These are phyloP conservation scores for Hyles lineata DNA, from an alignment of 2,888 invertebrate species.

Conservation along the genomic window DNA sequence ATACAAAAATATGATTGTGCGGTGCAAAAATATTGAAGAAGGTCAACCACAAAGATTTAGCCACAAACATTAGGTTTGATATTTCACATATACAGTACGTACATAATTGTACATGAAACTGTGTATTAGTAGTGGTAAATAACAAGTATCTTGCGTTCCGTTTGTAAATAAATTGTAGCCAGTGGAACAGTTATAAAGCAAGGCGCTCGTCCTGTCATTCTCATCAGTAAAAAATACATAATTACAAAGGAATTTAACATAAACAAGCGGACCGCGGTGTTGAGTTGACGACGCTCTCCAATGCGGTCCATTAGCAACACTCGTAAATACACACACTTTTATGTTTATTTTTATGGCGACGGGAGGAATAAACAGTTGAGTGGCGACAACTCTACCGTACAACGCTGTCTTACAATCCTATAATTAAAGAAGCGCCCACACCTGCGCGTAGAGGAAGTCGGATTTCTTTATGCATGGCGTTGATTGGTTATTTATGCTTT, in stretches of 20 bases:
- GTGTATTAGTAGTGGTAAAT: too few relatives aligned
- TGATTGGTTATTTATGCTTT: background rate
- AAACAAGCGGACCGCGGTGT: conserved; percentile 14
- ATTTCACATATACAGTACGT: too few relatives aligned
- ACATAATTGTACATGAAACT: too few relatives aligned
- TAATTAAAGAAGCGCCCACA: conserved; percentile 36
- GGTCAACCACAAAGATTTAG: too few relatives aligned
- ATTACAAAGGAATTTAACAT: conserved; percentile 2
- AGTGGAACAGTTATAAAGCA: too few relatives aligned
- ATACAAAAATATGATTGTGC: too few relatives aligned
- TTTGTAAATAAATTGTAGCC: too few relatives aligned
- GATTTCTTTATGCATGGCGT: conserved; percentile 5
- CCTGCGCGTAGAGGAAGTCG: conserved; percentile 13
- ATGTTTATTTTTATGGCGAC: conserved; percentile 31
- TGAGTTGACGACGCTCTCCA: conserved; percentile 27
- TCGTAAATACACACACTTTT: conserved; percentile 28
- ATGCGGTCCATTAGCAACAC: conserved; percentile 27
- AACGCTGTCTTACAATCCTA: conserved; percentile 26
- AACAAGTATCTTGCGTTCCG: too few relatives aligned
- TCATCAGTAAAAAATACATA: too few relatives aligned
- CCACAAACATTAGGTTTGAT: too few relatives aligned
- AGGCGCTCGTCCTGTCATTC: too few relatives aligned
- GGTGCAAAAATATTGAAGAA: too few relatives aligned
- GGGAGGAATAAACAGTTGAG: conserved; percentile 28
- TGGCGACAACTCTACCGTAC: conserved; percentile 22